A percentile compares a stretch with the other conserved stretches of the same genome.
phyloP scores from a whole-genome alignment of 2,797 vertebrate genomes.

The Sorex maritimensis region DNA sequence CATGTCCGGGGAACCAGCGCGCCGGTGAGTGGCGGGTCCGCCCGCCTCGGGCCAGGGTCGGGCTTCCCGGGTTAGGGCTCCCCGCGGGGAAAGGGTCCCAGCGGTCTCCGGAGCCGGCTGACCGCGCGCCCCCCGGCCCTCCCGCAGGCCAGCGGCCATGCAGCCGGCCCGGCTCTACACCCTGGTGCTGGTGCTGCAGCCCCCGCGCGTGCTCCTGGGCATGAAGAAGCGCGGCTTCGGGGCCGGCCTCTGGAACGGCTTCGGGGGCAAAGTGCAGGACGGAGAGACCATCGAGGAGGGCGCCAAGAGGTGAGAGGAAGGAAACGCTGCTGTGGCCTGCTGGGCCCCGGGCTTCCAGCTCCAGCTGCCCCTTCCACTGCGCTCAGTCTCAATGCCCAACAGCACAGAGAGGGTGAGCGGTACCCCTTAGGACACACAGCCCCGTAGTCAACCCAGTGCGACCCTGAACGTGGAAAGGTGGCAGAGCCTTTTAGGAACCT shows the following conservation, averaged over 20 bases:
- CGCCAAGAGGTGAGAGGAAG: slow-evolving; percentile 93
- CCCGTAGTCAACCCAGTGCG: background rate
- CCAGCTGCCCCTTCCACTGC: too few relatives aligned
- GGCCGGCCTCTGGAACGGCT: slow-evolving; percentile 97
- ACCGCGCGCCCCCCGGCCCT: background rate
- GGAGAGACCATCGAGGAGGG: slow-evolving; percentile 96
- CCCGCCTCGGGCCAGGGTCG: background rate
- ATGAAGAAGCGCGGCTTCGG: slow-evolving; percentile 99
- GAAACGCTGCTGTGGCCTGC: too few relatives aligned
- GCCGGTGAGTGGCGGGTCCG: too few relatives aligned
- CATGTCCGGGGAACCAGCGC: too few relatives aligned
- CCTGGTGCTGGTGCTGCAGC: slow-evolving; percentile 95
- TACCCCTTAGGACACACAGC: background rate
- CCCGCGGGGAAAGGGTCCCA: too few relatives aligned
- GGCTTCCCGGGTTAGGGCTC: too few relatives aligned
- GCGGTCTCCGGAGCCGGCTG: background rate
- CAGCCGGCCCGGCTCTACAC: slow-evolving; percentile 93
- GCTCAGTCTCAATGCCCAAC: too few relatives aligned
- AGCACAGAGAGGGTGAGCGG: background rate
- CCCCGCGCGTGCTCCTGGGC: slow-evolving; percentile 94
- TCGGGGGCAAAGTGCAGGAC: slow-evolving; percentile 96
- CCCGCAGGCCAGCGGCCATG: slow-evolving; percentile 88
- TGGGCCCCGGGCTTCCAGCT: too few relatives aligned
- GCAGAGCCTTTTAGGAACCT: background rate
- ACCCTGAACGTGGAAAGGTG: background rate